Base-by-base conservation (phyloP, 2,113 vertebrate species). In the Crotophaga sulcirostris region DNA sequence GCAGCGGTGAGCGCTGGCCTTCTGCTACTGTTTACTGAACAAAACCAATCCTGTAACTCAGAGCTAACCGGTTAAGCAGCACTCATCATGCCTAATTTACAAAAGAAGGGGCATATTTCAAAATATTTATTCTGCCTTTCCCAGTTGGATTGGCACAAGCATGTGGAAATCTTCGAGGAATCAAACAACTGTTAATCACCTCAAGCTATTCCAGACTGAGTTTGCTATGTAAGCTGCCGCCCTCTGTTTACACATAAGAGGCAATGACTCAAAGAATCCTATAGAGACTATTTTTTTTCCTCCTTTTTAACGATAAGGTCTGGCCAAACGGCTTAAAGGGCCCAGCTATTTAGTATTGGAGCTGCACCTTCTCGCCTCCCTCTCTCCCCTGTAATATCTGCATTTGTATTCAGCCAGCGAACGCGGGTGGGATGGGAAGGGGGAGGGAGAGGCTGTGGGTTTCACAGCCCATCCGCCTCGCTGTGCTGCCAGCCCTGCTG, bases 91-190 rank as follows among this genome's bases (percentile, higher is more conserved):
- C 89, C 92, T 94, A 79, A 96, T 97, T 97, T 96, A 96, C 95
- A 97, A 97, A 96, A 97, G 96, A 96, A 95, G 92, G 96, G 97
- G 95, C 92, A 96, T 96, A 95, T 97, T 97, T 97, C 96, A 97
- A 96, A 97, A 97, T 97, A 97, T 97, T 97, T 97, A 97, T 97
- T 96, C 96, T 97, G 96, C 92, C 96, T 96, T 92, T 97, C 96
- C 96, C 96, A 96, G 96, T 89, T 97, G 97, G 93, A 96, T 97
- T 96, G 96, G 93, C 95, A 89, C 94, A 97, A 97, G 95, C 97
- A 93, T 92, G 90, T 97, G 96, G 96, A 97, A 97, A 97, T 96
- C 96, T 96, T 94, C 7, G 67, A 97, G 97, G 96, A 97, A 97
- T 97, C 96, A 96, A 96, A 94, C 90, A 96, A 92, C 96, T 96